Base-by-base conservation (phyloP, 1,140 invertebrate species). In the Lordiphosa collinella region DNA sequence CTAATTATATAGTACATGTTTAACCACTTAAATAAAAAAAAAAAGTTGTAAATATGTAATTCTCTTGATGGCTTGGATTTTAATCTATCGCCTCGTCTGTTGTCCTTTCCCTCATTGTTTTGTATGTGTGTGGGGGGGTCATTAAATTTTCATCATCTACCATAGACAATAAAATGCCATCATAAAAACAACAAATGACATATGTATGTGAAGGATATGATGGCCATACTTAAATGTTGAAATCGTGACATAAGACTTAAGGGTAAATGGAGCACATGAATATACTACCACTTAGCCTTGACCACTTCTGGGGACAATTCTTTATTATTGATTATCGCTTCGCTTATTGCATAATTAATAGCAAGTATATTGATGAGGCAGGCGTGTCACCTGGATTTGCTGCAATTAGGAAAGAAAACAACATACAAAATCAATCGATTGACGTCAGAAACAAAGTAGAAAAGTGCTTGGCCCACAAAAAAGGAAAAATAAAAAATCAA, bases 281-380 rank as follows among this genome's bases (percentile, higher is more conserved):
- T 10, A 46, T 18, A n/a, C n/a, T 25, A 2, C 3, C 11, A 13
- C 13, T 8, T 47, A 63, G 46, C 62, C 62, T 65, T 65, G 62
- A 65, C 62, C 62, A 29, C 6, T 29, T 29, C 25, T 29, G 25
- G 25, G 5, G 8, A 34, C 32, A 14, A 11, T 61, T 53, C 8
- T n/a, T 18, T 35, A 5, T n/a, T 36, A 16, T 35, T 49, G 3
- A 7, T 25, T 51, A 3, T 10, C 57, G 35, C 56, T 46, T 67
- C 6, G 70, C 75, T 79, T 84, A 76, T 55, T 63, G 78, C 78
- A 82, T 82, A 82, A 72, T 84, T 71, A 84, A 82, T 84, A 51
- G 51, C 31, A 29, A 51, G 31, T 29, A 54, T 55, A 76, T 70
- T 62, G 75, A 80, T 84, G 72, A 72, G 71, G 13, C 38, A 31